A percentile compares a stretch with the other conserved stretches of the same genome.
Evolutionary conservation across 1,140 invertebrate genomes (phyloP).

Genomic region (Monomorium pharaonis): DNA sequence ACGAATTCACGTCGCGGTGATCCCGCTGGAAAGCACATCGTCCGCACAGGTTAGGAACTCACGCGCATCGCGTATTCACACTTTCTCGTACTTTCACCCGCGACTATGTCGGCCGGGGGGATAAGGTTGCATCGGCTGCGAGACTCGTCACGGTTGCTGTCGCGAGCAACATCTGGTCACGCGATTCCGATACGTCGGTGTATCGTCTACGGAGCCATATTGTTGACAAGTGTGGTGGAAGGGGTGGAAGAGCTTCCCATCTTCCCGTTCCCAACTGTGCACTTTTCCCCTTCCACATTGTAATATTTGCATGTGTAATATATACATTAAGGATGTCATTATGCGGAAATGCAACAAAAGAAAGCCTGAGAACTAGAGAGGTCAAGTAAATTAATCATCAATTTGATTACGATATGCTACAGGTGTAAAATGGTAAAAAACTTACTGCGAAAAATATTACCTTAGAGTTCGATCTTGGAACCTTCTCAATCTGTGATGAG

Average conservation of each 20-base stretch:
- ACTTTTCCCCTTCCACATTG: too few relatives aligned
- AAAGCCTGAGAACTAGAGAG: too few relatives aligned
- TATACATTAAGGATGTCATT: too few relatives aligned
- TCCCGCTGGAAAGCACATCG: slow-evolving; percentile 16
- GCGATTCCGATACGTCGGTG: neutral
- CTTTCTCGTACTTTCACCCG: slow-evolving; percentile 2
- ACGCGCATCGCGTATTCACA: neutral
- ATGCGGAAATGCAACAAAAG: too few relatives aligned
- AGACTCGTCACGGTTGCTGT: neutral
- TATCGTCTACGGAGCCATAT: slow-evolving; percentile 35
- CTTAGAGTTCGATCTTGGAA: too few relatives aligned
- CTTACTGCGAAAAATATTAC: too few relatives aligned
- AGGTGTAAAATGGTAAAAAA: too few relatives aligned
- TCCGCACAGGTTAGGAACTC: slow-evolving; percentile 55
- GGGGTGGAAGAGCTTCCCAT: neutral
- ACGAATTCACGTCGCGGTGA: slow-evolving; percentile 22
- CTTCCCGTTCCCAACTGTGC: neutral
- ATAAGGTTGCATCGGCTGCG: neutral
- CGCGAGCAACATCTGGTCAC: slow-evolving; percentile 33
- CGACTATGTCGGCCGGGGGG: neutral
- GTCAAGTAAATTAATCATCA: too few relatives aligned
- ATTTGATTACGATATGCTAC: too few relatives aligned
- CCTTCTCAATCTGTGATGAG: too few relatives aligned
- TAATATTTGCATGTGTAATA: too few relatives aligned
- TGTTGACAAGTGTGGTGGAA: slow-evolving; percentile 46